Base-by-base conservation (phyloP, 2,888 invertebrate species). In the Pelosia muscerda region DNA sequence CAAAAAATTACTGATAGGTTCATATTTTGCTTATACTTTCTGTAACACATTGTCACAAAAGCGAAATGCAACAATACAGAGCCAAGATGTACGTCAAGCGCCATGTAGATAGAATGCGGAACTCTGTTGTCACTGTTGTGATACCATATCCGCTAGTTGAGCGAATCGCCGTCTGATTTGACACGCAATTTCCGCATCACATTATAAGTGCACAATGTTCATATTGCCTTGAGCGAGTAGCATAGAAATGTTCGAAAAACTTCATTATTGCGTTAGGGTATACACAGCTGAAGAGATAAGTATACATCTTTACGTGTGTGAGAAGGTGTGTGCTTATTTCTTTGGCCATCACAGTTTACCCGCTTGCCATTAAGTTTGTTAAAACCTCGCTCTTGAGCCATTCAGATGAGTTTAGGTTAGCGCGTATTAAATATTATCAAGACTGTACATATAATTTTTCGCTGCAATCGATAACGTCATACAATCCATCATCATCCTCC, bases 181-280 rank as follows among this genome's bases (percentile, higher is more conserved):
- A 65, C 65, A 59, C 53, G 65, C 34, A 65, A 65, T 59, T 65
- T 65, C 64, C 57, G 42, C 28, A 19, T 58, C 54, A 26, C 31
- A 38, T 25, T 26, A 57, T n/a, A 56, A n/a, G 10, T 22, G 22
- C 25, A 42, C 23, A 22, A 62, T 57, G 34, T n/a, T 23, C 26
- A 19, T 49, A 49, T 8, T 19, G 49, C 49, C 49, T 49, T 49
- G 49, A 49, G 49, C 49, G 49, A 49, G 49, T 49, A 19, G 9
- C 8, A 49, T 9, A 49, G 49, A 49, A 49, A 49, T 49, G 49
- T n/a, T 49, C 49, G n/a, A n/a, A 49, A n/a, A n/a, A 49, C 49
- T n/a, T 49, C n/a, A 49, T 19, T 2, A n/a, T n/a, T 2, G 19
- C n/a, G 15, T 38, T 15, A 4, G 15, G 2, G n/a, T 9, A 49